These are phyloP conservation scores for Pseudolaguvia tuberculata DNA, from an alignment of 2,113 vertebrate species.

Conservation along the genomic window DNA sequence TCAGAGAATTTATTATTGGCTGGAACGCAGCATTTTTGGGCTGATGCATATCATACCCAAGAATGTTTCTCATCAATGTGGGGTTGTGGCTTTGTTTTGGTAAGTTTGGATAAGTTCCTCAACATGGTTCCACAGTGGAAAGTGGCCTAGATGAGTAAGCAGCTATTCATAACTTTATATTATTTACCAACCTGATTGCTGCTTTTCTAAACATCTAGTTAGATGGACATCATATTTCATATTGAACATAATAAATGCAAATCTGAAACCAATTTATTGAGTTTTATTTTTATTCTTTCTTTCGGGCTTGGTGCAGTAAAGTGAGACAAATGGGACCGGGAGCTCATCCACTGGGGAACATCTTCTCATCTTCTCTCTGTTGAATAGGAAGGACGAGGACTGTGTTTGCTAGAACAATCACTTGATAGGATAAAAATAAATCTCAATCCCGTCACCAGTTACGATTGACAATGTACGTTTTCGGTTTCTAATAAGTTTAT, in stretches of 20 bases:
- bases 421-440: neutral
- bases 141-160: slow-evolving; percentile 14
- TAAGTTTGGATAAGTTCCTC: neutral
- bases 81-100: slow-evolving; percentile 3
- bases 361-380: slow-evolving; percentile 44
- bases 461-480: neutral
- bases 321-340: slow-evolving; percentile 49
- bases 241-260: neutral
- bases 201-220: slow-evolving; percentile 17
- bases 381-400: slow-evolving; percentile 53
- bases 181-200: neutral
- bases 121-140: slow-evolving; percentile 1
- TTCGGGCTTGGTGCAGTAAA: slow-evolving; percentile 9
- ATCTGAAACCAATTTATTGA: slow-evolving; percentile 4
- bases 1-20: slow-evolving; percentile 3
- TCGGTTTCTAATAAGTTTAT: too few species aligned
- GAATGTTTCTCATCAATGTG: slow-evolving; percentile 7
- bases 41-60: slow-evolving; percentile 7
- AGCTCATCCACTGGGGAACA: slow-evolving; percentile 51
- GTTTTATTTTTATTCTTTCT: slow-evolving; percentile 7
- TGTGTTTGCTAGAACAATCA: slow-evolving; percentile 58
- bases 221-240: neutral
- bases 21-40: slow-evolving; percentile 1
- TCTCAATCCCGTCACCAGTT: slow-evolving; percentile 48
- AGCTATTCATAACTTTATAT: neutral